phyloP scores from a whole-genome alignment of 2,797 vertebrate species.

The Lepilemur septentrionalis region DNA sequence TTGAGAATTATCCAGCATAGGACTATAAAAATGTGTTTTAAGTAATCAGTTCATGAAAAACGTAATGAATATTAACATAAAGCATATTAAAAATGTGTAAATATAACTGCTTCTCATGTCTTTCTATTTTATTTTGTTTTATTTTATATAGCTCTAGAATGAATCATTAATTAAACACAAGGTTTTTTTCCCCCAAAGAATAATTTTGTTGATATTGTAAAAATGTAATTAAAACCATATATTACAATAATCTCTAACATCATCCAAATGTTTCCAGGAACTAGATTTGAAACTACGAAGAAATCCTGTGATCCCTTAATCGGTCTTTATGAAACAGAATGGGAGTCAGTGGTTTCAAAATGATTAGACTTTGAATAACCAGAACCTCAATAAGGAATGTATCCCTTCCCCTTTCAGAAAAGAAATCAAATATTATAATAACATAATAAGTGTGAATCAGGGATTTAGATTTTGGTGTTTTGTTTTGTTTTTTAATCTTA shows the following conservation, averaged over 20 bases:
- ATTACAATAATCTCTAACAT: constrained; percentile 26
- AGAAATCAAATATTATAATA: neutral
- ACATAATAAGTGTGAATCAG: constrained; percentile 14
- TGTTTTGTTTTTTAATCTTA: neutral
- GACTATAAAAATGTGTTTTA: constrained; percentile 52
- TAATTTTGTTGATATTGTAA: constrained; percentile 50
- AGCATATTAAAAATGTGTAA: constrained; percentile 80
- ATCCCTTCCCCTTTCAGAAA: constrained; percentile 24
- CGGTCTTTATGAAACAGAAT: constrained; percentile 34
- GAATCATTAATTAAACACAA: constrained; percentile 57
- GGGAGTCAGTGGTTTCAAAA: constrained; percentile 19
- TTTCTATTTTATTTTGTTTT: constrained; percentile 80
- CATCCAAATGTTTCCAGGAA: constrained; percentile 44
- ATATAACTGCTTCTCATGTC: constrained; percentile 80
- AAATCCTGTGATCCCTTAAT: neutral
- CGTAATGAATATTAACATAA: constrained; percentile 61
- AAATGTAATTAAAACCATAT: constrained; percentile 59
- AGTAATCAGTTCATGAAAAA: constrained; percentile 57
- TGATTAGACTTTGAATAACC: constrained; percentile 7
- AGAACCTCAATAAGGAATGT: neutral
- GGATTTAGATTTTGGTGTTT: neutral
- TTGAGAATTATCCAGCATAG: constrained; percentile 18
- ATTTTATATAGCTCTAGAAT: constrained; percentile 59
- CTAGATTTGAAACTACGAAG: constrained; percentile 48
- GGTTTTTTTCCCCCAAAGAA: constrained; percentile 13